phyloP scores from a whole-genome alignment of 35 echinoderm and acorn worm genomes.

The Hemicentrotus pulcherrimus region DNA sequence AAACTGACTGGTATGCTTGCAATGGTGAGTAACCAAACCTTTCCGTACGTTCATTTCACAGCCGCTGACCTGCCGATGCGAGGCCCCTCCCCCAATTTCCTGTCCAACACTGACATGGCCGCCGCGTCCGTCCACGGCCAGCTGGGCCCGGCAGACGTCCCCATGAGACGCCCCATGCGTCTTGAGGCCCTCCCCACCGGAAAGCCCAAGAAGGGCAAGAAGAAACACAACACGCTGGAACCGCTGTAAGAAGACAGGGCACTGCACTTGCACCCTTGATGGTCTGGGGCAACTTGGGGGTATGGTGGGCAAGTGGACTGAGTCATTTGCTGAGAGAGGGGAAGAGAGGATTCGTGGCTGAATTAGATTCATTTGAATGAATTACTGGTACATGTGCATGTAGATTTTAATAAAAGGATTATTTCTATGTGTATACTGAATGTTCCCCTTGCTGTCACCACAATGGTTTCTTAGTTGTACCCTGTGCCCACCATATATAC shows the following conservation, averaged over 20 bases:
- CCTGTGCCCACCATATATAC: too few species aligned
- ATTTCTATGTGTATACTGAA: too few species aligned
- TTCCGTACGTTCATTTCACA: not conserved
- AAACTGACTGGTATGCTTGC: not conserved
- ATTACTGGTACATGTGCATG: too few species aligned
- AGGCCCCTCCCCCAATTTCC: slow-evolving; percentile 14
- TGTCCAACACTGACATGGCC: slow-evolving; percentile 45
- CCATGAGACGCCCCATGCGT: slow-evolving; percentile 71
- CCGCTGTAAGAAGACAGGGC: slow-evolving; percentile 61
- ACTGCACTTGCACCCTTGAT: not conserved
- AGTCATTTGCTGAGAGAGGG: too few species aligned
- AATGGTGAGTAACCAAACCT: not conserved
- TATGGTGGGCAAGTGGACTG: too few species aligned
- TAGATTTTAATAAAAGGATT: too few species aligned
- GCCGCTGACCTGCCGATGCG: slow-evolving; percentile 41
- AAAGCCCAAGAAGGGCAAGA: slow-evolving; percentile 79
- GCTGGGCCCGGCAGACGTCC: slow-evolving; percentile 63
- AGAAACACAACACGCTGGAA: slow-evolving; percentile 83
- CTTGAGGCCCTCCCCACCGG: slow-evolving; percentile 76
- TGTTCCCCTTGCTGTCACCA: too few species aligned
- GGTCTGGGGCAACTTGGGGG: too few species aligned
- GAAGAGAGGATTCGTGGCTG: too few species aligned
- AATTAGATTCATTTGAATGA: too few species aligned
- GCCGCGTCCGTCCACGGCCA: slow-evolving; percentile 59
- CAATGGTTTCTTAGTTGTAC: too few species aligned